Conservation (phyloP, 2,888 invertebrate species). For the Rotaria macrura region DNA sequence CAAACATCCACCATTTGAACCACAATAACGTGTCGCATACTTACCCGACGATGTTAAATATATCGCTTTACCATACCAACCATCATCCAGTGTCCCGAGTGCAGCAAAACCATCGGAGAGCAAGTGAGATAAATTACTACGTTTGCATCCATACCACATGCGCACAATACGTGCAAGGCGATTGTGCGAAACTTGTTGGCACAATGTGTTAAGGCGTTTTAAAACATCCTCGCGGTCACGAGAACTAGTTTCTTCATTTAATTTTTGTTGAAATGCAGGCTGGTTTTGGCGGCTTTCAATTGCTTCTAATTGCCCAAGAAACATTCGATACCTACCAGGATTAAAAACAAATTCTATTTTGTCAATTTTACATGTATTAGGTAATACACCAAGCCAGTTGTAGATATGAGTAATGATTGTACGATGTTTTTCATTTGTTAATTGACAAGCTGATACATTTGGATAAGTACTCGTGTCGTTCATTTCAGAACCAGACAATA, state of each 20-base stretch:
- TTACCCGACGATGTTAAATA: not conserved
- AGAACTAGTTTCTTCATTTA: not conserved
- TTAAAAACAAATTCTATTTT: not conserved
- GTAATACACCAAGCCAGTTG: not conserved
- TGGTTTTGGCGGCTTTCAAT: not conserved
- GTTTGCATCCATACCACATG: not conserved
- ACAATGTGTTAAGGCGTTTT: not conserved
- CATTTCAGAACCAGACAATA: not conserved
- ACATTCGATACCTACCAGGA: not conserved
- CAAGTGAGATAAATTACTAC: not conserved
- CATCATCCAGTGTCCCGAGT: not conserved
- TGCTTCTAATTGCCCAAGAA: not conserved
- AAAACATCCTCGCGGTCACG: not conserved
- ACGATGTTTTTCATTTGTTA: not conserved
- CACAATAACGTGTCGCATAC: not conserved
- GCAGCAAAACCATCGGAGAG: not conserved
- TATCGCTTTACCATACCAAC: not conserved
- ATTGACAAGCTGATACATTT: not conserved
- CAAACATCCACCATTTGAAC: not conserved
- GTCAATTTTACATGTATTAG: not conserved
- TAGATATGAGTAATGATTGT: not conserved
- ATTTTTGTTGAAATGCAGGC: not conserved
- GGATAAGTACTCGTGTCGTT: not conserved
- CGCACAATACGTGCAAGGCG: not conserved
- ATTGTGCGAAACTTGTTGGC: not conserved